Evolutionary conservation across 2,113 vertebrate species (phyloP).

Genomic region (Crocuta crocuta): DNA sequence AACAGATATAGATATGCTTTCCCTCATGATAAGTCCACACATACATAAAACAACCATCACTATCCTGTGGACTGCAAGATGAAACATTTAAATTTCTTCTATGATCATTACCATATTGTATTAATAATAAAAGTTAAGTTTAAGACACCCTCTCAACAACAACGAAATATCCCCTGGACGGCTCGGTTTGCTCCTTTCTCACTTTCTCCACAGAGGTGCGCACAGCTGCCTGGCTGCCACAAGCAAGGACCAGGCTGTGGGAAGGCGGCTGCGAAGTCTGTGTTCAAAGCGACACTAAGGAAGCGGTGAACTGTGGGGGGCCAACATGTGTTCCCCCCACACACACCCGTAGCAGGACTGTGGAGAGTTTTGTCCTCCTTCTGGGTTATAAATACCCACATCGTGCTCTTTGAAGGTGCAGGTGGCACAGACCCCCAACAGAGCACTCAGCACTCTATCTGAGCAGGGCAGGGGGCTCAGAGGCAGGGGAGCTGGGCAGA

Average conservation of each 20-base stretch:
- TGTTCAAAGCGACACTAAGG: not conserved
- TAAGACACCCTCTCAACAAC: not conserved
- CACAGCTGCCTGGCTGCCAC: not conserved
- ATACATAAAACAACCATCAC: not conserved
- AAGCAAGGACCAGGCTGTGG: not conserved
- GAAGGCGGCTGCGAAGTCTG: not conserved
- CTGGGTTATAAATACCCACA: not conserved
- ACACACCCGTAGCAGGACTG: not conserved
- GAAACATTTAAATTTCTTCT: not conserved
- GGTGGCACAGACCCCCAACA: not conserved
- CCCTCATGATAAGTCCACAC: not conserved
- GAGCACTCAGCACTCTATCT: not conserved
- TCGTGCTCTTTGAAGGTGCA: constrained; percentile 14
- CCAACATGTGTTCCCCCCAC: too few species aligned
- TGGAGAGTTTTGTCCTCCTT: not conserved
- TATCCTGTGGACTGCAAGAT: not conserved
- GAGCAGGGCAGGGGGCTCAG: not conserved
- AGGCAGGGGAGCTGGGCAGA: not conserved
- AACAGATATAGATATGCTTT: not conserved
- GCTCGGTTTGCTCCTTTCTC: not conserved
- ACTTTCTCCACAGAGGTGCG: not conserved
- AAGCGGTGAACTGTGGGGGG: not conserved
- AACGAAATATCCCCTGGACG: not conserved
- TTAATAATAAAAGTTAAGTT: not conserved
- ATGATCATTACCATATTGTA: not conserved